Evolutionary conservation across 2,888 invertebrate species (phyloP).

Genomic region (Nasonovia ribisnigri): DNA sequence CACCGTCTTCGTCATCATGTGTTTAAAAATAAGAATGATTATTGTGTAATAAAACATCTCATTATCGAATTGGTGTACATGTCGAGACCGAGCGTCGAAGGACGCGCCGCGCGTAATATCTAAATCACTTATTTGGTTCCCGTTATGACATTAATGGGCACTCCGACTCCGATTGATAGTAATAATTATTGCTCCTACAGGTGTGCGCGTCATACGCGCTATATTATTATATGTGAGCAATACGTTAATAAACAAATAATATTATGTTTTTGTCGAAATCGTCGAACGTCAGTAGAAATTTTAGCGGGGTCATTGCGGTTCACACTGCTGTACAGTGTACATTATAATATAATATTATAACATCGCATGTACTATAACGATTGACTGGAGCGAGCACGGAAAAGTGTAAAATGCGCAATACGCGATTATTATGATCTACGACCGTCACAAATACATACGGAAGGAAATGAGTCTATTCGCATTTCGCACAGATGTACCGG

Average conservation of each 20-base stretch:
- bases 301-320: neutral
- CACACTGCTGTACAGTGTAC: neutral
- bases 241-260: neutral
- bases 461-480: constrained; percentile 17
- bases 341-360: neutral
- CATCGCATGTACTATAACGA: neutral
- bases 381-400: neutral
- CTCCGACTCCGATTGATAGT: neutral
- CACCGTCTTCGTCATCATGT: neutral
- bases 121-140: neutral
- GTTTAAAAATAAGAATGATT: neutral
- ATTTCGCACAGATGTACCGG: neutral
- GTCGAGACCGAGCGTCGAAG: neutral
- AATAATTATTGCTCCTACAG: neutral
- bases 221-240: neutral
- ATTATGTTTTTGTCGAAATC: neutral
- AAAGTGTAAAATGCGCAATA: constrained; percentile 31
- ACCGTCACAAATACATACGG: constrained; percentile 41
- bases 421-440: constrained; percentile 16
- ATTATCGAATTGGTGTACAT: neutral
- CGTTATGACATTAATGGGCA: neutral
- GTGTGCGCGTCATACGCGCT: neutral
- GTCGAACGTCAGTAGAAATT: neutral
- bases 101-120: neutral
- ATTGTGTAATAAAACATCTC: neutral